Evolutionary conservation across 64 coral and sea anemone genomes (phyloP).

Genomic region (Pachyseris speciosa): DNA sequence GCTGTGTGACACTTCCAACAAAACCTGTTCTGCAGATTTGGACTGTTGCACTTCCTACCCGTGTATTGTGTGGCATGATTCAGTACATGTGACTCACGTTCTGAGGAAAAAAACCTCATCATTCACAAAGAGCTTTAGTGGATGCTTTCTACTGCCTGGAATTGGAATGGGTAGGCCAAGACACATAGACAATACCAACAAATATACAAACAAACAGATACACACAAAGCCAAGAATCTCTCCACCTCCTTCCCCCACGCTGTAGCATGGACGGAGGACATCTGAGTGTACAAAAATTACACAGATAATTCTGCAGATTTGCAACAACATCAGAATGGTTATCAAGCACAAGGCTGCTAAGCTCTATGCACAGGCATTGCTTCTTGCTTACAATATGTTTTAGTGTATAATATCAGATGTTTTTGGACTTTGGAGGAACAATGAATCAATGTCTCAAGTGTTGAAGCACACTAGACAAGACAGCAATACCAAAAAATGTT

Average conservation of each 20-base stretch:
- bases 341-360: constrained; percentile 44
- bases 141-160: neutral
- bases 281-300: constrained; percentile 53
- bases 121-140: neutral
- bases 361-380: constrained; percentile 58
- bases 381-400: neutral
- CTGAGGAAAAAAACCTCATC: too few species aligned
- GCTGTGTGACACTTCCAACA: too few species aligned
- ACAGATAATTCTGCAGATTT: constrained; percentile 63
- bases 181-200: neutral
- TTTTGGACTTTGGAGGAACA: constrained; percentile 55
- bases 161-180: neutral
- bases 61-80: too few species aligned
- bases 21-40: too few species aligned
- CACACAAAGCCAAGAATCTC: constrained; percentile 14
- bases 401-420: neutral
- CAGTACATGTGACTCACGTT: too few species aligned
- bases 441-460: neutral
- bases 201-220: constrained; percentile 11
- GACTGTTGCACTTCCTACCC: too few species aligned
- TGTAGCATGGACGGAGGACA: constrained; percentile 49
- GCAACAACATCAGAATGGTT: constrained; percentile 49
- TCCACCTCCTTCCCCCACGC: constrained; percentile 43
- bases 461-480: neutral
- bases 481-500: neutral